Conservation (phyloP, 2,888 invertebrate species). For the Oeneis ivallda region DNA sequence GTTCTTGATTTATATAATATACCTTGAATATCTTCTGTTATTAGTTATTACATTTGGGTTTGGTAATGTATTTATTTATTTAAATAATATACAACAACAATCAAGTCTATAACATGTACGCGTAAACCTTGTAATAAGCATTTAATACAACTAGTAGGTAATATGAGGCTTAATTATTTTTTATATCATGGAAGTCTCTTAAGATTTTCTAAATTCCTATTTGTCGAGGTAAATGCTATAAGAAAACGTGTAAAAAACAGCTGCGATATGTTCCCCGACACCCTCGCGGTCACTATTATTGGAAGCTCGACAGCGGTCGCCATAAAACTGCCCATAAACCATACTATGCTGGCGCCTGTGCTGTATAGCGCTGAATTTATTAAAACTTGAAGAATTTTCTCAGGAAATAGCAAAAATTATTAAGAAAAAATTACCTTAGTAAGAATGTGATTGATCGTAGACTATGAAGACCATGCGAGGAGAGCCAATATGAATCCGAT, state of each 20-base stretch:
- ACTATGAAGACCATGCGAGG: background rate
- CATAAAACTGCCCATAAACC: conserved; percentile 76
- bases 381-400: conserved; percentile 11
- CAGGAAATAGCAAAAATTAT: no score
- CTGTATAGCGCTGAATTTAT: conserved; percentile 36
- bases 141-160: no score
- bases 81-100: no score
- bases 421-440: background rate
- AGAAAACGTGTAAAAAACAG: conserved; percentile 83
- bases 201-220: conserved; percentile 47
- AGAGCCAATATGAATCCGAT: background rate
- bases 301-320: conserved; percentile 52
- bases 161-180: background rate
- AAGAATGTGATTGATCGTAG: no score
- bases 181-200: conserved; percentile 31
- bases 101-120: no score
- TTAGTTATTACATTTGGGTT: no score
- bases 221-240: conserved; percentile 63
- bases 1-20: no score
- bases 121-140: no score
- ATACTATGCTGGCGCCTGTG: conserved; percentile 41
- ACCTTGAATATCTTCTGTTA: no score
- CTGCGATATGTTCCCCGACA: conserved; percentile 73
- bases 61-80: no score
- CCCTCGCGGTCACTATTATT: conserved; percentile 75